Evolutionary conservation across 2,888 invertebrate genomes (phyloP), one percentile per base, ranked within the genome.

Genomic region (Ethmia dodecea): DNA sequence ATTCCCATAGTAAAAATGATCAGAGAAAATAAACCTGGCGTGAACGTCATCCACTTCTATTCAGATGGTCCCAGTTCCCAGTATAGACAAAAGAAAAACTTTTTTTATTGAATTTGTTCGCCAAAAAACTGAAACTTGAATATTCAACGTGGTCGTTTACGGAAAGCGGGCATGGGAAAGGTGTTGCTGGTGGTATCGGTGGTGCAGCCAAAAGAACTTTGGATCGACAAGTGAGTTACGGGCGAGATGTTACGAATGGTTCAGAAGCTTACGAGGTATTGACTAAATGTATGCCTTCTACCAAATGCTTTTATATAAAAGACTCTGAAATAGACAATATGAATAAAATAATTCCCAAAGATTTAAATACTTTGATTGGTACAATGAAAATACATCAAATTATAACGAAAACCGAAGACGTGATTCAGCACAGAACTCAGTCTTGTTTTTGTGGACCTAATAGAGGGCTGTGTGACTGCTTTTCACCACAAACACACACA

Each of bases 11-110:
- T 53, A 12, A 31, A 47, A 22, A 20, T 43, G 2, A 31, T 38
- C 5, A 53, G 43, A 31, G 27, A 39, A 28, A 16, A 20, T 10
- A 31, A 25, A 26, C 49, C 49, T n/a, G 27, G 38, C 10, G 25
- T 44, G 5, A 29, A 31, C n/a, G 37, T 46, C 3, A 42, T 55
- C n/a, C 51, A 52, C 40, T 48, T 47, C 33, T 52, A 38, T 32
- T 55, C 53, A 4, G 53, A 56, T 31, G 54, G 53, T 4, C 58
- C 55, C 6, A 39, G 33, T 8, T 37, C 36, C 1, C 52, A 55
- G 33, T 53, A 53, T 29, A 34, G 49, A 11, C 49, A 53, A 32
- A 55, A 57, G 31, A 46, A 47, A 33, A 47, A 45, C 35, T 54
- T 55, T 38, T 47, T 37, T 32, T 53, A 2, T 18, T 45, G 1